Conservation (phyloP, 92 coral and sea anemone genomes). For the Phenganax stokvisi region DNA sequence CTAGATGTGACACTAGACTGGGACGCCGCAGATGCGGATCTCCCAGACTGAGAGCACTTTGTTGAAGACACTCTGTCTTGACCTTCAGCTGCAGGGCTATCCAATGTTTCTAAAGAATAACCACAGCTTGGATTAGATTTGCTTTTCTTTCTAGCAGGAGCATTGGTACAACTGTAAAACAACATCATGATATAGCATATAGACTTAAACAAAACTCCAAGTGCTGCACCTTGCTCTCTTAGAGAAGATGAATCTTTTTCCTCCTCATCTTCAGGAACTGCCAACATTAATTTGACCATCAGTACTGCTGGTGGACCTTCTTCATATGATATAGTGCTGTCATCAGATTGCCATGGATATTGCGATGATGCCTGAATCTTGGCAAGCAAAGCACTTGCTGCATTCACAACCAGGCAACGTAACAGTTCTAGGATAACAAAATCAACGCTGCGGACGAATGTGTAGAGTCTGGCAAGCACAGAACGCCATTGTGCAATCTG, state of each 20-base stretch:
- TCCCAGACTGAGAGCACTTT: too few relatives aligned
- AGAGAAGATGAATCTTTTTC: neutral
- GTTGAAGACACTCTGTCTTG: neutral
- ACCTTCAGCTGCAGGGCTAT: neutral
- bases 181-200: neutral
- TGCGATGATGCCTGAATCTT: constrained; percentile 61
- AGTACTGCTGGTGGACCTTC: constrained; percentile 54
- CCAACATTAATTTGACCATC: constrained; percentile 65
- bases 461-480: constrained; percentile 66
- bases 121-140: neutral
- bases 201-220: neutral
- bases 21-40: neutral
- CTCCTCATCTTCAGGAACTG: constrained; percentile 46
- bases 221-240: constrained; percentile 1
- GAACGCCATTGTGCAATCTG: constrained; percentile 94
- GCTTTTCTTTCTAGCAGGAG: neutral
- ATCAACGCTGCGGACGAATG: constrained; percentile 78
- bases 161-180: neutral
- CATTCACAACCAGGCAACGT: constrained; percentile 74
- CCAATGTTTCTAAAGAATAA: neutral
- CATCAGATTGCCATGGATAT: constrained; percentile 44
- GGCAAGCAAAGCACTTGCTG: constrained; percentile 66
- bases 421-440: constrained; percentile 83
- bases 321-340: constrained; percentile 10
- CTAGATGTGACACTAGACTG: constrained; percentile 24